phyloP scores from a whole-genome alignment of 2,113 vertebrate genomes.

The Trematomus loennbergii region DNA sequence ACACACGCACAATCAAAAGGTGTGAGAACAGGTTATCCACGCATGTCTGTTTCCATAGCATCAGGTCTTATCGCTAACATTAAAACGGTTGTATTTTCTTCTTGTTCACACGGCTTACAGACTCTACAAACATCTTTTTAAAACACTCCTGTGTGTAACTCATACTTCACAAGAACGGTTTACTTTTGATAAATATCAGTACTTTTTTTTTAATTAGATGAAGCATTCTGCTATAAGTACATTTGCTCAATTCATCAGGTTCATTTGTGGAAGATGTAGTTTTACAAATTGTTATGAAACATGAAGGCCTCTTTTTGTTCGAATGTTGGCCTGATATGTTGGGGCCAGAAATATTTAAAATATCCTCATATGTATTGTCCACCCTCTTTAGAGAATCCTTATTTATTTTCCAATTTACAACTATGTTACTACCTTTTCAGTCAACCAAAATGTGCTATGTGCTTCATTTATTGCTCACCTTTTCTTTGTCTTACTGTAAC shows the following conservation, averaged over 20 bases:
- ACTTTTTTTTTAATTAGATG: background rate
- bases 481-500: conserved; percentile 27
- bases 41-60: conserved; percentile 31
- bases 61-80: background rate
- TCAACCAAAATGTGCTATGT: conserved; percentile 19
- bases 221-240: background rate
- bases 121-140: background rate
- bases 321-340: background rate
- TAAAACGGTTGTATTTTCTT: conserved; percentile 6
- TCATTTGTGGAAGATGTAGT: background rate
- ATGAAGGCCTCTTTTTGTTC: background rate
- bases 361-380: background rate
- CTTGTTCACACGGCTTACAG: background rate
- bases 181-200: conserved; percentile 7
- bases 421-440: conserved; percentile 30
- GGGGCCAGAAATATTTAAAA: background rate
- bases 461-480: background rate
- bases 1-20: background rate
- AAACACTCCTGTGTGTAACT: conserved; percentile 18
- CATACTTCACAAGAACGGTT: conserved; percentile 11
- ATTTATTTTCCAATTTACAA: conserved; percentile 24
- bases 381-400: background rate
- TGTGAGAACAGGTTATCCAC: conserved; percentile 28
- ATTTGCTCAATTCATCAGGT: background rate
- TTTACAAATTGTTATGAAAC: background rate